phyloP scores from a whole-genome alignment of 2,113 vertebrate species.

The Lepidothrix coronata region DNA sequence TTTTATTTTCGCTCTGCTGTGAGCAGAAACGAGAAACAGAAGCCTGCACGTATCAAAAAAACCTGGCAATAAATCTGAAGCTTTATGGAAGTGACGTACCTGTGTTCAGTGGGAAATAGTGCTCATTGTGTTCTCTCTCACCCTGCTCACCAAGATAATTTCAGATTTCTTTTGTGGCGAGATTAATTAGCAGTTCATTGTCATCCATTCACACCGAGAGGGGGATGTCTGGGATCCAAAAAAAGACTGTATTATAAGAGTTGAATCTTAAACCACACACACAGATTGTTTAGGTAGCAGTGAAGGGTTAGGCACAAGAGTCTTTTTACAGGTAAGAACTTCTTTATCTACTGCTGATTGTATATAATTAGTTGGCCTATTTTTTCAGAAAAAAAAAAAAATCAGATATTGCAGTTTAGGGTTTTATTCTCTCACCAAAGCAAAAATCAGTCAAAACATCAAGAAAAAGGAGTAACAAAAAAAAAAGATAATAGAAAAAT shows the following conservation, averaged over 20 bases:
- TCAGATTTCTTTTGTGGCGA: not conserved
- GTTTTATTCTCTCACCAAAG: not conserved
- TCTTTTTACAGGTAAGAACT: not conserved
- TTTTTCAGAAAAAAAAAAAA: not conserved
- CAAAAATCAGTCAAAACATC: not conserved
- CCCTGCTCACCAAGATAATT: not conserved
- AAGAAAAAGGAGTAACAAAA: not conserved
- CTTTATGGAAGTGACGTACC: not conserved
- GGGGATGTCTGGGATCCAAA: not conserved
- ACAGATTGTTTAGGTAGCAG: not conserved
- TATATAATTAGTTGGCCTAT: not conserved
- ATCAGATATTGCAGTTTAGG: not conserved
- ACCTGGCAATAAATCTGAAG: not conserved
- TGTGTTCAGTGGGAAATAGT: accelerated
- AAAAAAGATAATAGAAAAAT: not conserved
- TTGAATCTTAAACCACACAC: not conserved
- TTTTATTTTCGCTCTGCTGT: not conserved
- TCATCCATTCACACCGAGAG: not conserved
- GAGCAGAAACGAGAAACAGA: not conserved
- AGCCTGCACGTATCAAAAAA: not conserved
- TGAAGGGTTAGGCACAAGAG: not conserved
- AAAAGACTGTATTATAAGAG: not conserved
- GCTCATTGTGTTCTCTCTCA: not conserved
- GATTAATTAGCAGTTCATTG: not conserved
- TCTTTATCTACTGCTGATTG: not conserved